These are phyloP conservation scores for Tenebrio molitor DNA, from an alignment of 1,140 invertebrate species.

Conservation along the genomic window DNA sequence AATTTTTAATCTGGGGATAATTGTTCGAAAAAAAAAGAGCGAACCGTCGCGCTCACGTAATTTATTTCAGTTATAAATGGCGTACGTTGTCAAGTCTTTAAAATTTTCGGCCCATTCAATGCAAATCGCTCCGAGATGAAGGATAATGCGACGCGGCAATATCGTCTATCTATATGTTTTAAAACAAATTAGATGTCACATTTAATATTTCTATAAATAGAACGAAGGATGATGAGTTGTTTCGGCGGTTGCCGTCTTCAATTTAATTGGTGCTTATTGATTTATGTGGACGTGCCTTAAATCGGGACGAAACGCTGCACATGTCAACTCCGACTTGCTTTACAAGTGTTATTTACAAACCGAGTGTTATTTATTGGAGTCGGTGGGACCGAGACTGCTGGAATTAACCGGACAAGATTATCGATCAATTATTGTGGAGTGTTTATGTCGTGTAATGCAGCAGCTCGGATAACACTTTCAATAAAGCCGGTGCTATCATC, in stretches of 20 bases:
- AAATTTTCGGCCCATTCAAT: conserved; percentile 21
- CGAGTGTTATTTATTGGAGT: background rate
- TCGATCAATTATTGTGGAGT: background rate
- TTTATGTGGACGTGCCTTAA: background rate
- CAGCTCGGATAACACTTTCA: conserved; percentile 10
- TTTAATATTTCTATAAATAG: conserved; percentile 22
- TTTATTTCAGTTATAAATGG: conserved; percentile 30
- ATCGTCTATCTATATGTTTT: conserved; percentile 13
- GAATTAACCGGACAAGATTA: background rate
- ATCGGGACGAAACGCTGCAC: conserved; percentile 1
- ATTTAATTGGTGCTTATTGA: conserved; percentile 30
- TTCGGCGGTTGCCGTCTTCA: conserved; percentile 11
- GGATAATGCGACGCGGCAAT: conserved; percentile 4
- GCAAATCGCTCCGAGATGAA: conserved; percentile 1
- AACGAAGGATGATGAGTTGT: conserved; percentile 4
- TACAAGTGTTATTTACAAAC: background rate
- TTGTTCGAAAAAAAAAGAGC: conserved; percentile 18
- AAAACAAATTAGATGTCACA: conserved; percentile 35
- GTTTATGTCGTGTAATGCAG: conserved; percentile 2
- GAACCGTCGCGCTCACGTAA: background rate
- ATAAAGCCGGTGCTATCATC: conserved; percentile 19
- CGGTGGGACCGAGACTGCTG: background rate
- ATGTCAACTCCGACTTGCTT: conserved; percentile 10
- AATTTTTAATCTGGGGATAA: conserved; percentile 27
- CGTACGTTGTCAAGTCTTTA: background rate